Percentiles rank a stretch among this genome's conserved stretches.
phyloP scores from a whole-genome alignment of 2,797 vertebrate genomes.

The Takifugu ocellatus region DNA sequence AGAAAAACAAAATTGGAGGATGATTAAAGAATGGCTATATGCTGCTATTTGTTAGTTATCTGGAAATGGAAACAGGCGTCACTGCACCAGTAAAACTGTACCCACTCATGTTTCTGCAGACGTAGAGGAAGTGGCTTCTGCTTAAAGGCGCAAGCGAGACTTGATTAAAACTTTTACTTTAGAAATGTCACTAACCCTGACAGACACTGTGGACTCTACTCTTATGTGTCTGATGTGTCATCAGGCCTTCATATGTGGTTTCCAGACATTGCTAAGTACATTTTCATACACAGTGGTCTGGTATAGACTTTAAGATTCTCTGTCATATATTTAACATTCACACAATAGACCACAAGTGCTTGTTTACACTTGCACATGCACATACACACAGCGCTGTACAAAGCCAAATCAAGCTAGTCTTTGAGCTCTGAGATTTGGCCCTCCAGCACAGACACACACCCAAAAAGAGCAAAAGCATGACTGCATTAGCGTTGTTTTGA shows the following conservation, averaged over 20 bases:
- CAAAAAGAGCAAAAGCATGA: constrained; percentile 18
- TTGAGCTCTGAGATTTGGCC: constrained; percentile 25
- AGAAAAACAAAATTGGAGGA: not conserved
- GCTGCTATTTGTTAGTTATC: not conserved
- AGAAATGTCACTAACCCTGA: constrained; percentile 40
- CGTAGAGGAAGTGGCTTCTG: constrained; percentile 8
- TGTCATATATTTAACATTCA: not conserved
- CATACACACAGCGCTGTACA: not conserved
- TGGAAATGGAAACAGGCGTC: not conserved
- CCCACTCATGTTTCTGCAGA: not conserved
- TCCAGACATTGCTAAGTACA: constrained; percentile 17
- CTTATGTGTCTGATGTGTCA: constrained; percentile 13
- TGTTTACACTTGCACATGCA: not conserved
- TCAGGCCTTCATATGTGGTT: constrained; percentile 21
- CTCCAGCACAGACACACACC: constrained; percentile 1
- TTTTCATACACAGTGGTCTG: too few relatives aligned
- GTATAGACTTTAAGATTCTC: not conserved
- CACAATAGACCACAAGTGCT: not conserved
- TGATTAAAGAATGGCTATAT: not conserved
- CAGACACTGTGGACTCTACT: constrained; percentile 22
- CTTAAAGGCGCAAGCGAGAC: too few relatives aligned
- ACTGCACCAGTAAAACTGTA: not conserved
- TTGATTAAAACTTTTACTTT: constrained; percentile 1
- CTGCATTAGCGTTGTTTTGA: constrained; percentile 18
- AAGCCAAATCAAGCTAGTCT: constrained; percentile 35